Evolutionary conservation across 2,113 vertebrate species (phyloP), one percentile per base, ranked within the genome.

Genomic region (Phrynocephalus versicolor): DNA sequence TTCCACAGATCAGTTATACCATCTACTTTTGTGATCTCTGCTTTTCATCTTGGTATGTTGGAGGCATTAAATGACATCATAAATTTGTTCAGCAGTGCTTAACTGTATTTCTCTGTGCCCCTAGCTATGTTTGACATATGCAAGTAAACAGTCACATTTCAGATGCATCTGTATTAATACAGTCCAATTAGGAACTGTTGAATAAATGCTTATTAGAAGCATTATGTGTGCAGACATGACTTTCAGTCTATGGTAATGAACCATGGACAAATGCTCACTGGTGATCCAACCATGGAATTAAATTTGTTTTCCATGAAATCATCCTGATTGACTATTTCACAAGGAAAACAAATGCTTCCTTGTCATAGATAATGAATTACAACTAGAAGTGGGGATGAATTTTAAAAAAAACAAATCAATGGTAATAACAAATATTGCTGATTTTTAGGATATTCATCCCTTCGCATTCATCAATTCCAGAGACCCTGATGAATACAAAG

Each of bases 181-280:
- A 87, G 14, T 85, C 12, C 45, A 75, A 85, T 91, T 86, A 91
- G 78, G 70, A 92, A 90, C 72, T 39, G 60, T 62, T 21, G 37
- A 83, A 41, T 84, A 83, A 90, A 89, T 73, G 64, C 64, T 77
- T 85, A 55, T 88, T 89, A 86, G 86, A 79, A 79, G 25, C 39
- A 82, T 89, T 88, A 83, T 62, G 55, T 55, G 85, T 65, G 84
- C 55, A 89, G 62, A 89, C 88, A 21, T 78, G 64, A 55, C 77
- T 85, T 86, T 65, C 23, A 83, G 62, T 69, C 79, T 85, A 71
- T 77, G 74, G 83, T 41, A 92, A 87, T 78, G 87, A 92, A 75
- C 74, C 83, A 16, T 83, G 64, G 70, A 86, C 55, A 88, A 91
- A 87, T 85, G 70, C 35, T 79, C 90, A 14, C 74, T 82, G 74